Percentiles rank a stretch among this genome's conserved stretches.
Evolutionary conservation across 2,113 vertebrate species (phyloP).

Genomic region (Xiphias gladius): DNA sequence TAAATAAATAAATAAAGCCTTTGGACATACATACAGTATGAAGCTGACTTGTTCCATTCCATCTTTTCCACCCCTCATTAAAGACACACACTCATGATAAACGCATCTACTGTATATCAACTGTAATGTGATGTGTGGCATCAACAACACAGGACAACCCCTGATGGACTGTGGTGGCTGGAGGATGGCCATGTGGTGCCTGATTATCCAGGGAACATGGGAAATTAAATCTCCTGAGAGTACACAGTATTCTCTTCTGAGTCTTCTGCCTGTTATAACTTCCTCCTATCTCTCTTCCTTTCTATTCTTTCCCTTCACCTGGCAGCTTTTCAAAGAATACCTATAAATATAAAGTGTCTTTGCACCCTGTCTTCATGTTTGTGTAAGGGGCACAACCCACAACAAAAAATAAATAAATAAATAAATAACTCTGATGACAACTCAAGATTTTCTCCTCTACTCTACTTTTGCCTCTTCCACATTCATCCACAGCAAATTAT

Average conservation of each 20-base stretch:
- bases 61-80: constrained; percentile 16
- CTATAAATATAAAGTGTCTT: constrained; percentile 74
- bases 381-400: constrained; percentile 57
- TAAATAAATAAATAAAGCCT: too few species aligned
- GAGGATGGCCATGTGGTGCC: constrained; percentile 57
- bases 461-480: constrained; percentile 25
- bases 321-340: constrained; percentile 60
- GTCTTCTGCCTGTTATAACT: constrained; percentile 45
- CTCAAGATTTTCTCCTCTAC: constrained; percentile 39
- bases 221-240: constrained; percentile 72
- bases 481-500: constrained; percentile 64
- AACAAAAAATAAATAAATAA: constrained; percentile 41
- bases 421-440: constrained; percentile 40
- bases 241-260: constrained; percentile 47
- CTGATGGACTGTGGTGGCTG: constrained; percentile 43
- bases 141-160: constrained; percentile 43
- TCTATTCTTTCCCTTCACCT: constrained; percentile 43
- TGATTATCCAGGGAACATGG: constrained; percentile 70
- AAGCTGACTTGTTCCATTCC: constrained; percentile 3
- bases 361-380: constrained; percentile 71
- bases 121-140: constrained; percentile 57
- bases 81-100: constrained; percentile 45
- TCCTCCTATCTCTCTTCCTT: constrained; percentile 34
- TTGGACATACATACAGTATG: too few species aligned
- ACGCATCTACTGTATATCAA: constrained; percentile 36